Conservation (phyloP, 2,797 vertebrate genomes). For the Falco biarmicus region DNA sequence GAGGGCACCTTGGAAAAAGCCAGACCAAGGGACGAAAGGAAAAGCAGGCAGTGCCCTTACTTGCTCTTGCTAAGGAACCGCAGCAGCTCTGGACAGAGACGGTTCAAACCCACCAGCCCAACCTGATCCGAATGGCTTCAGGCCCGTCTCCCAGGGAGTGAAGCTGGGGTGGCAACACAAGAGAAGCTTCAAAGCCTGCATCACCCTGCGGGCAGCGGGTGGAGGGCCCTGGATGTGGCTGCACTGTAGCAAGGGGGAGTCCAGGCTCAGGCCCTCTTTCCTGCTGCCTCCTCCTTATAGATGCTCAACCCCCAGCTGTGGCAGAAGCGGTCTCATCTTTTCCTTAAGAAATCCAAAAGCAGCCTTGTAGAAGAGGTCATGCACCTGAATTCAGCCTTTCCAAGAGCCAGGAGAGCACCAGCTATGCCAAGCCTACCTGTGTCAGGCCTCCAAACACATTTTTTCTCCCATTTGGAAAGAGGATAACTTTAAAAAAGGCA, state of each 20-base stretch:
- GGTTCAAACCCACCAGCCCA: neutral
- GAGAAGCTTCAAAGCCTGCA: neutral
- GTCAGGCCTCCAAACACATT: neutral
- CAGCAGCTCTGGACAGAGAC: neutral
- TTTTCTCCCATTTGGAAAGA: neutral
- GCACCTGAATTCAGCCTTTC: neutral
- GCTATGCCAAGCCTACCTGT: neutral
- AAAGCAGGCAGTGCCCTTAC: neutral
- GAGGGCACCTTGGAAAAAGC: neutral
- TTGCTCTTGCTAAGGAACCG: neutral
- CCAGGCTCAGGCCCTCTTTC: neutral
- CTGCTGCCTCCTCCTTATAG: neutral
- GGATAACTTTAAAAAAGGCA: neutral
- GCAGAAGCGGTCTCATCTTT: neutral
- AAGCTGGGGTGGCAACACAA: neutral
- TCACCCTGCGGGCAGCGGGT: rapidly evolving
- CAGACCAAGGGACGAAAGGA: neutral
- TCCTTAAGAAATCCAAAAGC: neutral
- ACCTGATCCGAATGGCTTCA: neutral
- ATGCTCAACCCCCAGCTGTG: neutral
- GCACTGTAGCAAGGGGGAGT: neutral
- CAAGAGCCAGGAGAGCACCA: neutral
- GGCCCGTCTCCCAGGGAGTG: neutral
- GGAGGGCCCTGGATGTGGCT: neutral
- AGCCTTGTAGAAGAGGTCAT: neutral